Base-by-base conservation (phyloP, 2,888 invertebrate genomes). In the Marronus borbonicus region DNA sequence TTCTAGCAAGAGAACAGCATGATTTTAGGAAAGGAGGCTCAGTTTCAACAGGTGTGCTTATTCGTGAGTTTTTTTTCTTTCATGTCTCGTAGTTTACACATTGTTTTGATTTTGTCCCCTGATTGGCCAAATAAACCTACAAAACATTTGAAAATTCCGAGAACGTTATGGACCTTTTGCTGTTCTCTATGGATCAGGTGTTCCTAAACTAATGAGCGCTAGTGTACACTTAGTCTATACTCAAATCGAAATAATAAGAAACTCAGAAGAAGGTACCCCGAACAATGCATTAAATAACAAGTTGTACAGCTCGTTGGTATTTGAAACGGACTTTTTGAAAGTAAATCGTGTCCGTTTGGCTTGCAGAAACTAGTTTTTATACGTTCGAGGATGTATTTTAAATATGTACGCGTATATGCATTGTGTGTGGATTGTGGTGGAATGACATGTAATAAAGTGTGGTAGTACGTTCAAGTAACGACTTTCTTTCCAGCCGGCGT, bases 221-320 rank as follows among this genome's bases (percentile, higher is more conserved):
- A 44, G 44, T 44, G 44, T 44, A 44, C 8, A 12, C 44, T 44
- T 44, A 44, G 8, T 12, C 44, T 12, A 12, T 12, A 44, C 44
- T 12, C 44, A 44, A 44, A 64, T n/a, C 28, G 64, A n/a, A 64
- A 64, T 64, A 64, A 64, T 28, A 31, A 31, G 31, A 64, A 64
- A 64, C 10, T 10, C 31, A 4, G 28, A 28, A 44, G 66, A 14
- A 36, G n/a, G 44, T 44, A 44, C 36, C 20, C 24, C 20, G n/a
- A 66, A 66, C 66, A 66, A 66, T 44, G 66, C 66, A 17, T 44
- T 66, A 66, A 66, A 66, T 44, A 66, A 39, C 66, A 20, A 66
- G 24, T 60, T 10, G 10, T 24, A 60, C 60, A 60, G 60, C 44
- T 39, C 39, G 60, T 1, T 10, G 60, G 66, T 66, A 66, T 66